Conservation (phyloP, 2,888 invertebrate genomes). For the Willowsia nigromaculata region DNA sequence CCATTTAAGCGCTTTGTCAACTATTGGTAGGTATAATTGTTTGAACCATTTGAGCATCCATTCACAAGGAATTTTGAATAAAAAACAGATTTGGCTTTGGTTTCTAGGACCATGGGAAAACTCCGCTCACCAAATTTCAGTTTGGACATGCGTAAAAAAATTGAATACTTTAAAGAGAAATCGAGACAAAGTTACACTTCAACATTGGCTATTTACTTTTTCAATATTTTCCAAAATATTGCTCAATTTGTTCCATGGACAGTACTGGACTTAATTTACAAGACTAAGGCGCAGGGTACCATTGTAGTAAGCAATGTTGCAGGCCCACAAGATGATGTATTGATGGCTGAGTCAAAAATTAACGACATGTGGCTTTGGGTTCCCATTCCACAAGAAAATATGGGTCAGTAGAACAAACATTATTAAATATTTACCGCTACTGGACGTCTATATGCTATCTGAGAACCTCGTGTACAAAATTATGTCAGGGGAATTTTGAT, state of each 20-base stretch:
- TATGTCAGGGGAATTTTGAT: too few species aligned
- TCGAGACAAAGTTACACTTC: background rate
- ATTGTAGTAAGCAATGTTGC: slow-evolving; percentile 14
- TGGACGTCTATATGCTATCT: background rate
- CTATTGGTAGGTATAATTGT: background rate
- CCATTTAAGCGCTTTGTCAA: slow-evolving; percentile 31
- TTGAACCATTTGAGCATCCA: background rate
- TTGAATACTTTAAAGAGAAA: slow-evolving; percentile 3
- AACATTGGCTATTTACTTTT: background rate
- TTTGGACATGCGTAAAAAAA: background rate
- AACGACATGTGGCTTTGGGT: slow-evolving; percentile 22
- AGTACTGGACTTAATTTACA: background rate
- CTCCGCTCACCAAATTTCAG: background rate
- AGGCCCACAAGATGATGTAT: background rate
- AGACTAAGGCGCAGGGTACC: background rate
- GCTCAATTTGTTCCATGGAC: background rate
- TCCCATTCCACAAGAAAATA: too few species aligned
- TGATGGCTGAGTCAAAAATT: background rate
- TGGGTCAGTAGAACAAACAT: background rate
- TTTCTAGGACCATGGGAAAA: background rate
- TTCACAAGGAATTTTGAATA: background rate
- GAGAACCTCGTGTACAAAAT: too few species aligned
- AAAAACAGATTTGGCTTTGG: background rate
- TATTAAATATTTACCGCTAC: too few species aligned
- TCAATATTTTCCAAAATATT: background rate